These are phyloP conservation scores for Aphelinus certus DNA, from an alignment of 1,140 invertebrate genomes.

Conservation along the genomic window DNA sequence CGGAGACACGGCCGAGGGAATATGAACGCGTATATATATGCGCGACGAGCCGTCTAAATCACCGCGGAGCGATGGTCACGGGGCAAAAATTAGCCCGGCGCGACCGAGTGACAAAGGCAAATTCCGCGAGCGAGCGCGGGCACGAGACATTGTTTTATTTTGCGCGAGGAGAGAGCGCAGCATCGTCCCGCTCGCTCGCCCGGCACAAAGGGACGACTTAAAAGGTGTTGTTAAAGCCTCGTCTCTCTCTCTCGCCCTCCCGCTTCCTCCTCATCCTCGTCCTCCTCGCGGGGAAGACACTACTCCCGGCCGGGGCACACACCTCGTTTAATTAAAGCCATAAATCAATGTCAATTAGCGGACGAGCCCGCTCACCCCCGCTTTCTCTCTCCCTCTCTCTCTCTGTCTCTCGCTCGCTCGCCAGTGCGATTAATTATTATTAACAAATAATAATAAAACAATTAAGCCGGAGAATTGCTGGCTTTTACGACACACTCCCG, in stretches of 20 bases:
- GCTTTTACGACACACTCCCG: too few species aligned
- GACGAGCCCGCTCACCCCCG: neutral
- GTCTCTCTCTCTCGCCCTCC: neutral
- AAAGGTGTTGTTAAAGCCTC: conserved; percentile 57
- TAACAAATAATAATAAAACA: conserved; percentile 60
- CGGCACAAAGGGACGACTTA: conserved; percentile 44
- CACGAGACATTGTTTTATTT: neutral
- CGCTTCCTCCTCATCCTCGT: neutral
- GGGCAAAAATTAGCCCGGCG: too few species aligned
- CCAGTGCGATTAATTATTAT: conserved; percentile 56
- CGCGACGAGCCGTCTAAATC: too few species aligned
- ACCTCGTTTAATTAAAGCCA: conserved; percentile 63
- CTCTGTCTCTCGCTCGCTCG: neutral
- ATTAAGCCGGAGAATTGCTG: conserved; percentile 38
- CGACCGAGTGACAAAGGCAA: neutral
- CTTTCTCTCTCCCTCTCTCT: neutral
- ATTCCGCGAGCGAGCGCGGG: neutral
- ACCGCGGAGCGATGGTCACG: too few species aligned
- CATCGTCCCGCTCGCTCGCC: neutral
- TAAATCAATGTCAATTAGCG: conserved; percentile 64
- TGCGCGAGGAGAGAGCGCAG: too few species aligned
- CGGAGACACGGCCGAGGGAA: too few species aligned
- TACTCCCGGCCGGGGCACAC: conserved; percentile 46
- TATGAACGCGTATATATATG: too few species aligned
- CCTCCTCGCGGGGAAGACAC: conserved; percentile 51